Conservation (phyloP, 2,113 vertebrate genomes). For the Bombycilla garrulus region DNA sequence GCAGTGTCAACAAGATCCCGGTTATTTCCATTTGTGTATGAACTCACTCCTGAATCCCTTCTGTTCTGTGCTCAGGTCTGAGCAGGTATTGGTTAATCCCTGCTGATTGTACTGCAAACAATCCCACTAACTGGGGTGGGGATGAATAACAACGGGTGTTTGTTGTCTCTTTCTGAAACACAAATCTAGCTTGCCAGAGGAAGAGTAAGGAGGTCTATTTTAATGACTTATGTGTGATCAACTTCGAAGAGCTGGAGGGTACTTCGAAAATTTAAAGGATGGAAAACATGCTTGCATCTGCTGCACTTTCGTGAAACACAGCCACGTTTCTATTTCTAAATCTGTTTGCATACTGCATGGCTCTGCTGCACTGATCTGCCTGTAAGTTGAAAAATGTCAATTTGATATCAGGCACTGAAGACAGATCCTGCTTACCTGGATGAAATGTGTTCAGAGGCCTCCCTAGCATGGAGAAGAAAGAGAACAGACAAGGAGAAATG, state of each 20-base stretch:
- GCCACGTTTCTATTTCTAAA: not conserved
- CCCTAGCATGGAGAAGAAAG: not conserved
- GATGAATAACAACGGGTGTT: not conserved
- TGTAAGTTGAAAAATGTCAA: not conserved
- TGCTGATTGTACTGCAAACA: not conserved
- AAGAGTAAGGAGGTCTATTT: not conserved
- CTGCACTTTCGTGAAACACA: not conserved
- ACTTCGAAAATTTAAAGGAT: not conserved
- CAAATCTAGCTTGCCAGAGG: not conserved
- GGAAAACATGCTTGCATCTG: not conserved
- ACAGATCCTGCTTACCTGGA: not conserved
- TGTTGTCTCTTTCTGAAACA: not conserved
- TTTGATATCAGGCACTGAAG: not conserved
- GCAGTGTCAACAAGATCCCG: not conserved
- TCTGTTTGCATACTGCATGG: not conserved
- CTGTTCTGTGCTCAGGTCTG: fast-evolving
- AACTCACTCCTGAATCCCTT: not conserved
- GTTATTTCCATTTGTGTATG: not conserved
- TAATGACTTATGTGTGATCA: not conserved
- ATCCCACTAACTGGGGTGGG: not conserved
- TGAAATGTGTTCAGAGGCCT: not conserved
- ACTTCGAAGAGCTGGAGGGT: not conserved
- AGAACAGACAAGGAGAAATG: not conserved
- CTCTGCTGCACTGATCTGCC: not conserved
- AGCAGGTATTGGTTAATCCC: not conserved